Evolutionary conservation across 2,888 invertebrate genomes (phyloP).

Genomic region (Anoplius nigerrimus): DNA sequence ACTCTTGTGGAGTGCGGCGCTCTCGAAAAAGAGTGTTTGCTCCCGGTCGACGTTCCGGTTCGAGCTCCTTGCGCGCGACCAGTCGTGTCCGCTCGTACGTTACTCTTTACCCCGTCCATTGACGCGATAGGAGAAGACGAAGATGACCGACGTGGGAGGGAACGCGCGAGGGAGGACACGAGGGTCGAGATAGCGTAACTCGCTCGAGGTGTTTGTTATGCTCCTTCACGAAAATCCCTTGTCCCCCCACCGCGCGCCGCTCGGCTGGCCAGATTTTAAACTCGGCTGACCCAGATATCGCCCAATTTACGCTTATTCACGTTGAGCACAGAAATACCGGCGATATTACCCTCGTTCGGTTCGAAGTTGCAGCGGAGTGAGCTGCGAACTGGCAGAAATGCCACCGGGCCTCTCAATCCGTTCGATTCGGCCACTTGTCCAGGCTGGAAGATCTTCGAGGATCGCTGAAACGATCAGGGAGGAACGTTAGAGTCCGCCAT

Average conservation of each 20-base stretch:
- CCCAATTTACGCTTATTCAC: conserved; percentile 1
- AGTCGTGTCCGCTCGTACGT: neutral
- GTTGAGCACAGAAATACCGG: neutral
- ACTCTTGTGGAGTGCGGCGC: too few species aligned
- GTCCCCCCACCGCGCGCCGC: neutral
- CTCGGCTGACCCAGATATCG: conserved; percentile 6
- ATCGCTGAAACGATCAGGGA: too few species aligned
- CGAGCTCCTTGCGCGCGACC: neutral
- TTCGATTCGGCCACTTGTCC: too few species aligned
- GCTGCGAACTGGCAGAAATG: too few species aligned
- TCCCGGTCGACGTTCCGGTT: neutral
- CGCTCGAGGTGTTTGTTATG: neutral
- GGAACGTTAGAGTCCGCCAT: too few species aligned
- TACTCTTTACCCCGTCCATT: neutral
- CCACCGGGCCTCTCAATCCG: too few species aligned
- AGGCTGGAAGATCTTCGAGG: too few species aligned
- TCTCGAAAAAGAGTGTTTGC: too few species aligned
- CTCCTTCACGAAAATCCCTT: neutral
- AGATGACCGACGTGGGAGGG: neutral
- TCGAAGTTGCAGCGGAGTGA: too few species aligned
- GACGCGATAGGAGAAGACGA: neutral
- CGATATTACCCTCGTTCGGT: neutral
- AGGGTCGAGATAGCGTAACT: neutral
- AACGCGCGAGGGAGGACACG: too few species aligned
- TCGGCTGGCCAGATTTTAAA: neutral